Evolutionary conservation across 1,140 invertebrate genomes (phyloP).

Genomic region (Solenopsis invicta): DNA sequence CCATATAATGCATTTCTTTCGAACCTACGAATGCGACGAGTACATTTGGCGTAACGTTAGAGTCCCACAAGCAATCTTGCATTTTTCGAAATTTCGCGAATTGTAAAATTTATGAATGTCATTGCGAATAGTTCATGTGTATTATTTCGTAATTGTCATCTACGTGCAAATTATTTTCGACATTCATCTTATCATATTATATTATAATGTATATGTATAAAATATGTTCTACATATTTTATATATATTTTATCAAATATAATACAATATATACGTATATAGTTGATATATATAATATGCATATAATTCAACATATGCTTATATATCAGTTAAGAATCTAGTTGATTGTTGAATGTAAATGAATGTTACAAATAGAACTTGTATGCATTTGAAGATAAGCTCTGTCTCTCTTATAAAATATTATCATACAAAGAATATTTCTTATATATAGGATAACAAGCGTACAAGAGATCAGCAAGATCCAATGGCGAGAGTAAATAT

Average conservation of each 20-base stretch:
- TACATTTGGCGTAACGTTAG: conserved; percentile 27
- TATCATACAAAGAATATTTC: not conserved
- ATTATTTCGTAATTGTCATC: conserved; percentile 7
- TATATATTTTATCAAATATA: not conserved
- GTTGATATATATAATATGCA: not conserved
- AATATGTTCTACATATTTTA: conserved; percentile 5
- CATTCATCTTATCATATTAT: not conserved
- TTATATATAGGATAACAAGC: conserved; percentile 7
- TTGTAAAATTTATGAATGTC: conserved; percentile 17
- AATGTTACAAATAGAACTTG: conserved; percentile 16
- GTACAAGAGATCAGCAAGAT: not conserved
- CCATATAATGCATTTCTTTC: not conserved
- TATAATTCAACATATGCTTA: conserved; percentile 19
- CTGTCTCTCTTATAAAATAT: conserved; percentile 13
- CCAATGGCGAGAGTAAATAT: not conserved
- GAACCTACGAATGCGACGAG: not conserved
- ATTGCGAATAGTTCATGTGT: not conserved
- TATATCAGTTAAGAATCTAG: not conserved
- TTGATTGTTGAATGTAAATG: not conserved
- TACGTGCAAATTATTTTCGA: conserved; percentile 5
- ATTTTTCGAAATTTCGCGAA: conserved; percentile 23
- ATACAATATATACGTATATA: not conserved
- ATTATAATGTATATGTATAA: conserved; percentile 18
- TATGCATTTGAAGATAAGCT: not conserved
- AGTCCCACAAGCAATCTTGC: conserved; percentile 49